Conservation (phyloP, 1,140 invertebrate species). For the Solenopsis invicta region DNA sequence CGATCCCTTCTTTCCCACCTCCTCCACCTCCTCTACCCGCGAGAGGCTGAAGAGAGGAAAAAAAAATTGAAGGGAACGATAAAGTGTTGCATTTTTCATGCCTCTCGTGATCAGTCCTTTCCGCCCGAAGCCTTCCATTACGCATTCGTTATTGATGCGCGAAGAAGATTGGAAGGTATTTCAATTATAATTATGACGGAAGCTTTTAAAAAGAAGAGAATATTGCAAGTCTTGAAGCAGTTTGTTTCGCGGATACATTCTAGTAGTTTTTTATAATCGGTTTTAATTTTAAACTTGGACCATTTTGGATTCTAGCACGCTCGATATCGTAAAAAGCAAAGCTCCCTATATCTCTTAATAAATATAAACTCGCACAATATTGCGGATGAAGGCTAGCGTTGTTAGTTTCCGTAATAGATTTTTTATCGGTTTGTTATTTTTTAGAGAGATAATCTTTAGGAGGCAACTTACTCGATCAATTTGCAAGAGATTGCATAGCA, state of each 20-base stretch:
- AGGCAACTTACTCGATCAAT: not conserved
- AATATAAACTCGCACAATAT: not conserved
- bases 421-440: not conserved
- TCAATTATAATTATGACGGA: slow-evolving; percentile 12
- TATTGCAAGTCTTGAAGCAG: slow-evolving; percentile 9
- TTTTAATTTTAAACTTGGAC: not conserved
- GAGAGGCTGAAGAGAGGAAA: not conserved
- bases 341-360: not conserved
- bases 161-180: slow-evolving; percentile 21
- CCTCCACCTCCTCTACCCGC: not conserved
- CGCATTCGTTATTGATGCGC: slow-evolving; percentile 35
- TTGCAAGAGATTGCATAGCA: not conserved
- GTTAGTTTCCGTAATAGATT: not conserved
- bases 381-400: not conserved
- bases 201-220: slow-evolving; percentile 5
- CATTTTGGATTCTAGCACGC: not conserved
- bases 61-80: slow-evolving; percentile 17
- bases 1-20: not conserved
- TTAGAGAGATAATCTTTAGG: not conserved
- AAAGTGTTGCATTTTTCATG: slow-evolving; percentile 32
- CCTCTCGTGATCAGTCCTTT: slow-evolving; percentile 28
- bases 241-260: not conserved
- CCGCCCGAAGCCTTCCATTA: not conserved
- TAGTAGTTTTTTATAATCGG: not conserved
- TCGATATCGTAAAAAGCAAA: not conserved